Evolutionary conservation across 2,888 invertebrate species (phyloP), one percentile per base, ranked within the genome.

Genomic region (Drosophila subquinaria): DNA sequence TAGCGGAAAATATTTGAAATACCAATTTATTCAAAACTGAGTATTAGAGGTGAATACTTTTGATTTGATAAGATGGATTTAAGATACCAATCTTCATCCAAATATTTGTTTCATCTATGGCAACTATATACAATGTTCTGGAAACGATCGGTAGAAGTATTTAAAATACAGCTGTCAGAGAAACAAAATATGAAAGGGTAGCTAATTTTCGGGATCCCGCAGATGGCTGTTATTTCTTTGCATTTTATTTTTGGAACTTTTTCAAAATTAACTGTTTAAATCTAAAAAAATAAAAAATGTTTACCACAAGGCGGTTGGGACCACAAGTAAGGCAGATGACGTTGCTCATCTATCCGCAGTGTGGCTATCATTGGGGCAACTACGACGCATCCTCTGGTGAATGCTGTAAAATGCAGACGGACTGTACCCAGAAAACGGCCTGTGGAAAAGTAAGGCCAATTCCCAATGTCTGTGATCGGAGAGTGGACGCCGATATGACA

Each of bases 341-440:
- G 33, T 4, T 43, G 9, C 0, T 1, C 2, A 0, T 27, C 4
- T 15, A 9, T 6, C 27, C 36, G 0, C 38, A 13, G 1, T 30
- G 53, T 3, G 4, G 23, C 5, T 67, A 64, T 35, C 42, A 77
- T 15, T 71, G 85, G 67, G 57, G 69, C 11, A 76, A 52, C 30
- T 73, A 77, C 13, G 80, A 77, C 20, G 69, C 61, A 1, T 63
- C 17, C 5, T 27, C 48, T 1, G 62, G 64, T 0, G n/a, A 48
- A 13, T 74, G 82, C 27, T 56, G 62, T 10, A 62, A 48, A 15
- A 43, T 82, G 35, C 67, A 52, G 20, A 38, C 47, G 0, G 3
- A 55, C 0, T 62, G 61, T 17, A 4, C 5, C 1, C 5, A 36
- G 10, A 10, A 27, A 27, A 27, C 53, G 45, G 2, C 1, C 0